Evolutionary conservation across 2,797 vertebrate species (phyloP).

Genomic region (Iguana delicatissima): DNA sequence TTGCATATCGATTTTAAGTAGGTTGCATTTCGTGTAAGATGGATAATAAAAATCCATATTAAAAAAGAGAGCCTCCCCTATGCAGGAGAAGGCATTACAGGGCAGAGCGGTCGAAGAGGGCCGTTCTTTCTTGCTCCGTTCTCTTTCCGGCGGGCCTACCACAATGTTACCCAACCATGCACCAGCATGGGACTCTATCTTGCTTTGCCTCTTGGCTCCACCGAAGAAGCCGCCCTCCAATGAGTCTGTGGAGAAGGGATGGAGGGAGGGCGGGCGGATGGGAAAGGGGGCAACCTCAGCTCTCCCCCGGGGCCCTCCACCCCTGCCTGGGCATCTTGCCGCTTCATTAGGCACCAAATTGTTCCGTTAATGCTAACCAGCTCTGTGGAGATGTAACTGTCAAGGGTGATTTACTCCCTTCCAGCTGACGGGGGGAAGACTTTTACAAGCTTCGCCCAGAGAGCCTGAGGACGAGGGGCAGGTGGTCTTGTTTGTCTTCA

Average conservation of each 20-base stretch:
- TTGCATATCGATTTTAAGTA: no score
- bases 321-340: slow-evolving; percentile 73
- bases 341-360: slow-evolving; percentile 94
- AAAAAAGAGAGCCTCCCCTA: no score
- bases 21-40: no score
- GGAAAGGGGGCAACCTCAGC: neutral
- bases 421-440: slow-evolving; percentile 82
- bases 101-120: no score
- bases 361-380: slow-evolving; percentile 89
- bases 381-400: slow-evolving; percentile 93
- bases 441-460: slow-evolving; percentile 28
- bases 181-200: no score
- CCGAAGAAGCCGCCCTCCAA: no score
- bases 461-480: slow-evolving; percentile 18
- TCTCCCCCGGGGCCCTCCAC: slow-evolving; percentile 62
- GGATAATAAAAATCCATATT: no score
- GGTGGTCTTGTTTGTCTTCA: slow-evolving; percentile 25
- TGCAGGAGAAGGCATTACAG: no score
- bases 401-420: slow-evolving; percentile 90
- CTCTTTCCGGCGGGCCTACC: no score
- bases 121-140: no score
- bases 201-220: no score
- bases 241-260: neutral
- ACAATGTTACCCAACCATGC: no score
- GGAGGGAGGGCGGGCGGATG: neutral